These are phyloP conservation scores for Philereme transversata DNA, from an alignment of 2,888 invertebrate species.

Conservation along the genomic window DNA sequence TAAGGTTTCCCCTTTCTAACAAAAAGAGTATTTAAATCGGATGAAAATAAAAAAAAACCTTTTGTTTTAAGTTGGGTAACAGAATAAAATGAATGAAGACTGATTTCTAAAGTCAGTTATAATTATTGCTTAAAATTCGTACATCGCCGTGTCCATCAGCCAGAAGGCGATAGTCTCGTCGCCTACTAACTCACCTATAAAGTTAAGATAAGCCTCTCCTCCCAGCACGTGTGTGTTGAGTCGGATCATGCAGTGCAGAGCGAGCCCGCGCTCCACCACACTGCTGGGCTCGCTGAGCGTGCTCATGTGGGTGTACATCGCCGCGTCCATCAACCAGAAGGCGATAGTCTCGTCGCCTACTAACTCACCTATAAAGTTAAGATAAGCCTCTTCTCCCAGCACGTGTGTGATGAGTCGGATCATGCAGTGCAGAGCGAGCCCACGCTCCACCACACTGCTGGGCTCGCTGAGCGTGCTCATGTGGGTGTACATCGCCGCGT, in stretches of 20 bases:
- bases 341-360: conserved; percentile 86
- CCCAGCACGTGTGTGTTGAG: conserved; percentile 96
- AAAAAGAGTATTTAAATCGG: too few species aligned
- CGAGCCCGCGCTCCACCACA: conserved; percentile 95
- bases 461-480: conserved; percentile 92
- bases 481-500: conserved; percentile 98
- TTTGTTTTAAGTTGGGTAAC: too few species aligned
- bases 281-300: conserved; percentile 86
- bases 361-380: conserved; percentile 88
- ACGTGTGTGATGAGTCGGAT: conserved; percentile 97
- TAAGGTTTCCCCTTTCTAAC: too few species aligned
- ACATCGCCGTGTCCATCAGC: too few species aligned
- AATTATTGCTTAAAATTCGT: too few species aligned
- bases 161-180: conserved; percentile 5
- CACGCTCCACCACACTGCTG: conserved; percentile 92
- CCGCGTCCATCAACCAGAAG: conserved; percentile 99
- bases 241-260: conserved; percentile 98
- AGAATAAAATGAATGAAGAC: too few species aligned
- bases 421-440: conserved; percentile 98
- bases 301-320: conserved; percentile 99
- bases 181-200: conserved; percentile 89
- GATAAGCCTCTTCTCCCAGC: conserved; percentile 98
- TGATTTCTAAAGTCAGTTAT: too few species aligned
- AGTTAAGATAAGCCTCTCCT: conserved; percentile 99
- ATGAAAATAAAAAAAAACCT: too few species aligned